phyloP scores from a whole-genome alignment of 2,888 invertebrate genomes.

The Dryobotodes eremita region DNA sequence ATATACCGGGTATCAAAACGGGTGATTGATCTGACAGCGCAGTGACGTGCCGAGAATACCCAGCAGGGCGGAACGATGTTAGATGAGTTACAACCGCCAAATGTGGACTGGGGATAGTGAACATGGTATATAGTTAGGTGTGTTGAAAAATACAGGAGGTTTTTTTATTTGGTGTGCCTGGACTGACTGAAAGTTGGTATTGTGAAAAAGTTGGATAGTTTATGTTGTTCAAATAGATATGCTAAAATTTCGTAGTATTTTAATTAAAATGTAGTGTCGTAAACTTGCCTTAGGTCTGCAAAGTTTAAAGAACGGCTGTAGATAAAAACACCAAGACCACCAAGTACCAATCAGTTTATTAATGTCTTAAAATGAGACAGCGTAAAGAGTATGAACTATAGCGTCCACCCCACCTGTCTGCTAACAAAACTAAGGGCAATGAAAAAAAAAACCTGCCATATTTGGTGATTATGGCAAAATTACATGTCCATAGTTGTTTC shows the following conservation, averaged over 20 bases:
- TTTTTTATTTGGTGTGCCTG: background rate
- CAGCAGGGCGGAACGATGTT: constrained; percentile 2
- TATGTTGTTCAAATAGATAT: too few relatives aligned
- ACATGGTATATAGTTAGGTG: background rate
- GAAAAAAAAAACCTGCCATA: too few relatives aligned
- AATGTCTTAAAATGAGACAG: too few relatives aligned
- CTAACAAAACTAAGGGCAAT: too few relatives aligned
- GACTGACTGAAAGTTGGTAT: too few relatives aligned
- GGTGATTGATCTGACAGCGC: constrained; percentile 58
- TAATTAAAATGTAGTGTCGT: too few relatives aligned
- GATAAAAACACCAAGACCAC: background rate
- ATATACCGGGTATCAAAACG: constrained; percentile 44
- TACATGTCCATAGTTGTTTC: too few relatives aligned
- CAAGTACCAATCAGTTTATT: too few relatives aligned
- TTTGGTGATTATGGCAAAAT: too few relatives aligned
- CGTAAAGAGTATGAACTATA: background rate
- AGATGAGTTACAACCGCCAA: constrained; percentile 24
- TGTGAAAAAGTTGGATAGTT: too few relatives aligned
- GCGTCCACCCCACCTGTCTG: background rate
- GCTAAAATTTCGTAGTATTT: too few relatives aligned
- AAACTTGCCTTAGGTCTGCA: too few relatives aligned
- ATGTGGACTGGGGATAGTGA: constrained; percentile 8
- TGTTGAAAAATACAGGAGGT: background rate
- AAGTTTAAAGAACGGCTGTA: background rate
- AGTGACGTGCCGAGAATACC: constrained; percentile 52